These are phyloP conservation scores for Panthera uncia DNA, from an alignment of 2,113 vertebrate species.

Conservation along the genomic window DNA sequence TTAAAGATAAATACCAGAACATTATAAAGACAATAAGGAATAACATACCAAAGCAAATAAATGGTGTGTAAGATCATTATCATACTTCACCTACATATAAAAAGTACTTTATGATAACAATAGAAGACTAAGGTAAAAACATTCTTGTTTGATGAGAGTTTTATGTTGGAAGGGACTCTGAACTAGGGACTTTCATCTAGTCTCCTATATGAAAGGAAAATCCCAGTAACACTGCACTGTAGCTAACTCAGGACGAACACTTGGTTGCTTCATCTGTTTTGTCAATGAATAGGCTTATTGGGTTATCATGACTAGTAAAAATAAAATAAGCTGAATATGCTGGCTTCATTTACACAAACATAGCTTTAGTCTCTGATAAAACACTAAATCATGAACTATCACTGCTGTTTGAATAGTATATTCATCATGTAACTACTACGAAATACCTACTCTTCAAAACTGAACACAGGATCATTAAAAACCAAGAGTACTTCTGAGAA, in stretches of 20 bases:
- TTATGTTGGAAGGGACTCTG: neutral
- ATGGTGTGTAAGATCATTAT: neutral
- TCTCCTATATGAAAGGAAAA: neutral
- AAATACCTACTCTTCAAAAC: neutral
- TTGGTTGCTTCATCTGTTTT: neutral
- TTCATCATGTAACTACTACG: neutral
- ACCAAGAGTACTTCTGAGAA: neutral
- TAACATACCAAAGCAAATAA: neutral
- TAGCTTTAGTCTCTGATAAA: neutral
- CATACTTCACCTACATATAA: neutral
- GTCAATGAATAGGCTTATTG: neutral
- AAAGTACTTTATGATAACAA: neutral
- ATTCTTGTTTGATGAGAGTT: neutral
- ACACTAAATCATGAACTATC: neutral
- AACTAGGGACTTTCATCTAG: neutral
- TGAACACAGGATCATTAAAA: neutral
- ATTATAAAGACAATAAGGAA: neutral
- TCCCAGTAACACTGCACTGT: neutral
- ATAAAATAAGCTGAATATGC: neutral
- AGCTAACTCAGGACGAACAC: neutral
- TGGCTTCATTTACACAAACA: slow-evolving; percentile 9
- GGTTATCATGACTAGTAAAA: neutral
- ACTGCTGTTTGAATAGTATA: neutral
- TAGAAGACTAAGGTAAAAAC: neutral
- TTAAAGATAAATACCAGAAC: neutral